Base-by-base conservation (phyloP, 1,140 invertebrate genomes). In the Ceratitis capitata region DNA sequence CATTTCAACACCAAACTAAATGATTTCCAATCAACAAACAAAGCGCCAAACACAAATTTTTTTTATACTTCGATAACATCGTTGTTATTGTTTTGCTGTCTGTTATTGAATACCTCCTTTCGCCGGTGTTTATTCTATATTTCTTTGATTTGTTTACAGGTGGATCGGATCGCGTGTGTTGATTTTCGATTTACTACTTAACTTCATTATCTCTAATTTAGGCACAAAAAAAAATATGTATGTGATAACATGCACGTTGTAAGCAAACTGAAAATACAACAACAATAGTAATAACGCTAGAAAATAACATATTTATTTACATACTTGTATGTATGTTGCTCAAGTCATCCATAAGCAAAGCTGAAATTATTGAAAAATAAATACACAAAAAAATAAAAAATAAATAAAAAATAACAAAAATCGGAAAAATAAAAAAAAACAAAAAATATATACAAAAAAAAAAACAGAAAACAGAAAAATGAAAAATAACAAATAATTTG, bases 111-210 rank as follows among this genome's bases (percentile, higher is more conserved):
- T 74, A n/a, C 14, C 19, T 42, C 14, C 39, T 74, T 47, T 45
- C n/a, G 69, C 39, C 12, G 56, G 6, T 35, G 35, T 35, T 78
- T 78, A 14, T 45, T 78, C n/a, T n/a, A n/a, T n/a, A n/a, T n/a
- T n/a, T n/a, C n/a, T n/a, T n/a, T n/a, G 12, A 5, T 26, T 78
- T 78, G 69, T 78, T 78, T 78, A 78, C 69, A 78, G 35, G 69
- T 78, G 69, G 69, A 78, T 78, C 39, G 69, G 69, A 78, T 78
- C 39, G 69, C 39, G 35, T 45, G 69, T 78, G 69, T 78, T 78
- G 69, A 78, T 45, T 78, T 78, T 78, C 69, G 69, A 78, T 78
- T 78, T 78, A 78, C 39, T 42, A 78, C 69, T 45, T 78, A 45
- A 35, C 69, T 78, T 78, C 69, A 45, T 78, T 78, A 78, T 78